A percentile compares a stretch with the other conserved stretches of the same genome.
These are phyloP conservation scores for Poecilia wingei DNA, from an alignment of 2,797 vertebrate species.

Conservation along the genomic window DNA sequence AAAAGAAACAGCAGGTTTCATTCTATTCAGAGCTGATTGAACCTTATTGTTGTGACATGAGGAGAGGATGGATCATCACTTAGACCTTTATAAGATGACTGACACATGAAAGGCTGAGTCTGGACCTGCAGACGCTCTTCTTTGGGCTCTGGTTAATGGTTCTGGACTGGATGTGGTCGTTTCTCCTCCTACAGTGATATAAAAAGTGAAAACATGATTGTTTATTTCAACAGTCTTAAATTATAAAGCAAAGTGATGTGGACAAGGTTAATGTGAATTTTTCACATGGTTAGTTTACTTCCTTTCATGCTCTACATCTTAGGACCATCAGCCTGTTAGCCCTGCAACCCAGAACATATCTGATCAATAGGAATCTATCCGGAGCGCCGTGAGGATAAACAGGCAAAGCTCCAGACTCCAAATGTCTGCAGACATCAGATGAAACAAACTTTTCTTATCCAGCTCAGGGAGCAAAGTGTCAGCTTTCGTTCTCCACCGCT, in stretches of 20 bases:
- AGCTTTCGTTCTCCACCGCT: background rate
- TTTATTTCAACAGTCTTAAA: too few relatives aligned
- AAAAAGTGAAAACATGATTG: background rate
- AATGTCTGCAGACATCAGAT: background rate
- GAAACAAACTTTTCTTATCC: background rate
- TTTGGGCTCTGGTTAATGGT: constrained; percentile 26
- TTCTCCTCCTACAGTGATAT: constrained; percentile 10
- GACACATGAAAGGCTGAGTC: constrained; percentile 40
- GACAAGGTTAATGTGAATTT: background rate
- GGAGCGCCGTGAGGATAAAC: background rate
- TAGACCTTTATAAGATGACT: constrained; percentile 26
- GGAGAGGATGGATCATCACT: constrained; percentile 27
- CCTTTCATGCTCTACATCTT: background rate
- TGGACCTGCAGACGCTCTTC: constrained; percentile 11
- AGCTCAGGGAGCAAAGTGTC: constrained; percentile 1
- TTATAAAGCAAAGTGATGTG: background rate
- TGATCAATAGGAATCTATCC: background rate
- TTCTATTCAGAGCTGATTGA: constrained; percentile 38
- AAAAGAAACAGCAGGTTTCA: background rate
- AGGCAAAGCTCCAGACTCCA: background rate
- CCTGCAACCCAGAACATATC: background rate
- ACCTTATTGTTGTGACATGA: constrained; percentile 27
- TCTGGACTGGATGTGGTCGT: constrained; percentile 35
- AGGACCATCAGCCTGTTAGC: background rate
- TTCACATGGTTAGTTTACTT: background rate